phyloP scores from a whole-genome alignment of 2,113 vertebrate genomes.

The Andinoacara biseriatus region DNA sequence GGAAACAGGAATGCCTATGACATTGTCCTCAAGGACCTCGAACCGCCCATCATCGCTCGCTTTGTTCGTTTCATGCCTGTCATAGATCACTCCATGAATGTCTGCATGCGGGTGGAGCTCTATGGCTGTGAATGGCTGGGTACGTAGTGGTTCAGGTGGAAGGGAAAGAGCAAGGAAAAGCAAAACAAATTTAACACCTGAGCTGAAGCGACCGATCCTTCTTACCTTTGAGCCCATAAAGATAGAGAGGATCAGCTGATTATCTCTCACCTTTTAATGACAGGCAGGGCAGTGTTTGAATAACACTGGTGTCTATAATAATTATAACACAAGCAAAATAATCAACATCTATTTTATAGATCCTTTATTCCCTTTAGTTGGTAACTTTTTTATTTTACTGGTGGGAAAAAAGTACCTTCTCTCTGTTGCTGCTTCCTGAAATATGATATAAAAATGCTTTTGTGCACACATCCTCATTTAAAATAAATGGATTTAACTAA shows the following conservation, averaged over 20 bases:
- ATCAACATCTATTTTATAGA: background rate
- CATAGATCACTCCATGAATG: slow-evolving; percentile 95
- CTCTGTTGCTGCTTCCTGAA: background rate
- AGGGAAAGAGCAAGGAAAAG: background rate
- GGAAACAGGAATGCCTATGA: slow-evolving; percentile 95
- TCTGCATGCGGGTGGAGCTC: slow-evolving; percentile 97
- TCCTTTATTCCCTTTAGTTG: background rate
- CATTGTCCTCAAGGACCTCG: slow-evolving; percentile 93
- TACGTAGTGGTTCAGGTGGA: slow-evolving; percentile 64
- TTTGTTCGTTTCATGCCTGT: slow-evolving; percentile 96
- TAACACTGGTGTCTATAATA: background rate
- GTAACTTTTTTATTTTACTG: background rate
- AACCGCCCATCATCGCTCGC: slow-evolving; percentile 92
- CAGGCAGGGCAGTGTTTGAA: background rate
- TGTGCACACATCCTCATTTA: background rate
- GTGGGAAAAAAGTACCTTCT: background rate
- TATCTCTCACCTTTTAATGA: background rate
- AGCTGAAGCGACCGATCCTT: background rate
- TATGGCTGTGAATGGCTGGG: slow-evolving; percentile 98
- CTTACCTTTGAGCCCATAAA: slow-evolving; percentile 53
- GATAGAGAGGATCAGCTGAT: slow-evolving; percentile 18
- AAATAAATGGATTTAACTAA: fast-evolving
- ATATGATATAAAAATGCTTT: background rate
- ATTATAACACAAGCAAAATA: fast-evolving
- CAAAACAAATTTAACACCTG: background rate